Base-by-base conservation (phyloP, 2,113 vertebrate genomes). In the Anarhynchus alexandrinus region DNA sequence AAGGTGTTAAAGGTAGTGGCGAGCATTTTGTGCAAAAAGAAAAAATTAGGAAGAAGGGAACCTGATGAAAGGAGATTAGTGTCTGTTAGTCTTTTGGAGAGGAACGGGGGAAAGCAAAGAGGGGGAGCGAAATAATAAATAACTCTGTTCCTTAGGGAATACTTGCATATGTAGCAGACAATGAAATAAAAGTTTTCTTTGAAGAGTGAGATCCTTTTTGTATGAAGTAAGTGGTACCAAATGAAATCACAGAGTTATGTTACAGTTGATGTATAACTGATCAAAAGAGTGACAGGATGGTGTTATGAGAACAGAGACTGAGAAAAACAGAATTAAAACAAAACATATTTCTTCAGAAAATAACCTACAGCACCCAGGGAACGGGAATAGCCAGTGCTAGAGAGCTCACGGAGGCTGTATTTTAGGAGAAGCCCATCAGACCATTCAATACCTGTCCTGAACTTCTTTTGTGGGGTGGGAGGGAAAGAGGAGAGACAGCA, bases 81-180 rank as follows among this genome's bases (percentile, higher is more conserved):
- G 94, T 96, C 97, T 96, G 97, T 97, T 97, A 97, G 95, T 97
- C 97, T 97, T 97, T 96, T 95, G 94, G 95, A 94, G 85, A 91
- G 94, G 91, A 84, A 64, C 3, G 12, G 78, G 88, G 72, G 76
- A 85, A 93, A 91, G 93, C 67, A 77, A 93, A 94, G 77, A 91
- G 70, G 47, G 73, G 74, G 77, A 96, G 79, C 0, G 5, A 94
- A 92, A 97, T 94, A 97, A 95, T 95, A 97, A 98, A 94, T 92
- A 97, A 97, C 76, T 19, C 64, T 2, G 2, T 36, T 90, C 94
- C 90, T 73, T 25, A 36, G 93, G 89, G 93, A 95, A 95, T 95
- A 72, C 78, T 96, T 81, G 92, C 84, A 91, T 90, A 93, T 80
- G 88, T 66, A 88, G 92, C 80, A 95, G 93, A 94, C 95, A 96